Evolutionary conservation across 2,888 invertebrate species (phyloP), one percentile per base, ranked within the genome.

Genomic region (Drosophila recens): DNA sequence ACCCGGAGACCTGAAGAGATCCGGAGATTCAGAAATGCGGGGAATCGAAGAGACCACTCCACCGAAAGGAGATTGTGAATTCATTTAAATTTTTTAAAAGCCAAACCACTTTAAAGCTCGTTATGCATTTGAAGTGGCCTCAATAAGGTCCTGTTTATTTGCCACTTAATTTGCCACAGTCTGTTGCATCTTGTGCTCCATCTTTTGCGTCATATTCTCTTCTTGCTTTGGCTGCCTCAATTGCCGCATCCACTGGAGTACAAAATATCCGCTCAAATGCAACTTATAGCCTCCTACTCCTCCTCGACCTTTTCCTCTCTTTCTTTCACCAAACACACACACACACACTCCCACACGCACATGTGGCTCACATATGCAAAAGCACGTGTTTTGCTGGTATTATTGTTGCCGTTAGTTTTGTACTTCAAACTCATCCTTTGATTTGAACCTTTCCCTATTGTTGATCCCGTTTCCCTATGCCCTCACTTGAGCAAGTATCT

Each of bases 121-220:
- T 84, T 89, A 80, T 89, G 79, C 79, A 84, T 74, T 62, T 81
- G 89, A 72, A 87, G 85, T 69, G 70, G 70, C 83, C 66, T 70
- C 61, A 69, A 74, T 68, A 75, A 87, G 77, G 66, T 80, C 66
- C 89, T 87, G 89, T 84, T 84, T 89, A 85, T 88, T 86, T 88
- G 88, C 86, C 85, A 88, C 85, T 85, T 89, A 86, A 82, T 86
- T 87, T 89, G 75, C 79, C 72, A 67, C 89, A 86, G 83, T 88
- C 87, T 80, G 87, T 72, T 80, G 75, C 80, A 82, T 63, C 62
- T 42, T 43, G 40, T 38, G 49, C 30, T n/a, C 11, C 40, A 36
- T 34, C 48, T 20, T 38, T 23, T 43, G 13, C 43, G n/a, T 53
- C 40, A 49, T 33, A 8, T 46, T 48, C 42, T 63, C 58, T 23